A percentile compares a stretch with the other conserved stretches of the same genome.
phyloP scores from a whole-genome alignment of 2,797 vertebrate species.

The Acrossocheilus wenchowensis region DNA sequence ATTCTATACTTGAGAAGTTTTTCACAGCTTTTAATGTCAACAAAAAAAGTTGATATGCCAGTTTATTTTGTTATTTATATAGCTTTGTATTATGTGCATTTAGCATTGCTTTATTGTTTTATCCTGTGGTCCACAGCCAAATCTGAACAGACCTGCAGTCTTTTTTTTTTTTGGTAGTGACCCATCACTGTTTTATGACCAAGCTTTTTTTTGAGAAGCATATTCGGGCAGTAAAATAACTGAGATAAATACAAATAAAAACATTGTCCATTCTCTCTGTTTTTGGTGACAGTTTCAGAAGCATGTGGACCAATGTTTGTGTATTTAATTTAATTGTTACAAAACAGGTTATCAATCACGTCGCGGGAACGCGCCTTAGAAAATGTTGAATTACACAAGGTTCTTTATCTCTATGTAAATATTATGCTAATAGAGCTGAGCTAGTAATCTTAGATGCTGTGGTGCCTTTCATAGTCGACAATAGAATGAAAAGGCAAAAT shows the following conservation, averaged over 20 bases:
- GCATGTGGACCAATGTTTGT: conserved; percentile 9
- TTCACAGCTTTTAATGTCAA: neutral
- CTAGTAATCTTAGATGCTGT: conserved; percentile 53
- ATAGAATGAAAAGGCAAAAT: conserved; percentile 48
- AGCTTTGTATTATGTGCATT: neutral
- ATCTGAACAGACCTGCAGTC: neutral
- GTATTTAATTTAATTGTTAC: conserved; percentile 23
- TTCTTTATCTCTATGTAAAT: conserved; percentile 52
- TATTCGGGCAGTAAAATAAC: neutral
- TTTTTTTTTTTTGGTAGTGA: no score
- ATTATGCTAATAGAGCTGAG: conserved; percentile 49
- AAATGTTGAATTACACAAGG: conserved; percentile 50
- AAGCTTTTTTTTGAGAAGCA: conserved; percentile 6
- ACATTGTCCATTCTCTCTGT: neutral
- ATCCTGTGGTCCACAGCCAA: neutral
- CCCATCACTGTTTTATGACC: neutral
- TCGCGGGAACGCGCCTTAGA: neutral
- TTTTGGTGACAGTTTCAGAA: neutral
- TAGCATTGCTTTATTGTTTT: neutral
- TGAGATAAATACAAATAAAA: conserved; percentile 21
- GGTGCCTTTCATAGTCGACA: conserved; percentile 49
- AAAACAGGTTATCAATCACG: conserved; percentile 55
- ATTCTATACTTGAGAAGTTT: neutral
- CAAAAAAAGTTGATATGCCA: neutral
- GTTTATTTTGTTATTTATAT: neutral